These are phyloP conservation scores for Achroia grisella DNA, from an alignment of 1,140 invertebrate genomes.

Conservation along the genomic window DNA sequence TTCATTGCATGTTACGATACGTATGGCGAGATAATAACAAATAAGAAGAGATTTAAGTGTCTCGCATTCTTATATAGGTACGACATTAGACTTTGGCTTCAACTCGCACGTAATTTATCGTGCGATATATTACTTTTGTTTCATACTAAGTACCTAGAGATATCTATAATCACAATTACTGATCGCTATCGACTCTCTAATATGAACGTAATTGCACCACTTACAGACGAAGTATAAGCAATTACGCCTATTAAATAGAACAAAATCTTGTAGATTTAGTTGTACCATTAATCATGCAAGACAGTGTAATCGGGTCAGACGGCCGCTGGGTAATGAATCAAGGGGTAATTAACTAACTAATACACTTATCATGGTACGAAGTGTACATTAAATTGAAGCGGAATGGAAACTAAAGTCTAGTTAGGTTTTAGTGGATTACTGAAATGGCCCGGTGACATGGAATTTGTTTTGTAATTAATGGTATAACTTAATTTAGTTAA, in stretches of 20 bases:
- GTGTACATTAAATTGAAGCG: slow-evolving; percentile 30
- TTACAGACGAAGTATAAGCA: slow-evolving; percentile 18
- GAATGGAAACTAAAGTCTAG: slow-evolving; percentile 18
- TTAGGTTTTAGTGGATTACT: not conserved
- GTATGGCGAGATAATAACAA: no score
- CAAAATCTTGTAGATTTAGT: slow-evolving; percentile 43
- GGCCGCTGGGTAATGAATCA: slow-evolving; percentile 40
- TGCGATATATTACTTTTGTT: no score
- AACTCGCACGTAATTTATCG: no score
- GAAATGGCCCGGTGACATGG: no score
- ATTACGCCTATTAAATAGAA: slow-evolving; percentile 34
- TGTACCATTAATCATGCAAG: slow-evolving; percentile 46
- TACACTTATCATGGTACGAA: slow-evolving; percentile 42
- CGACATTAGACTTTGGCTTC: no score
- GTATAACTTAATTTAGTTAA: no score
- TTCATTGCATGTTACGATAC: no score
- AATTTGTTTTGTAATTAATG: slow-evolving; percentile 2
- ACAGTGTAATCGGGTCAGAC: slow-evolving; percentile 27
- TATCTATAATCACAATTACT: not conserved
- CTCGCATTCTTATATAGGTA: no score
- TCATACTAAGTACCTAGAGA: not conserved
- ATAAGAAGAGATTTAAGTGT: no score
- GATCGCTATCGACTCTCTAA: not conserved
- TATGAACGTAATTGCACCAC: slow-evolving; percentile 22
- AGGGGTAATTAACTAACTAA: slow-evolving; percentile 49